These are phyloP conservation scores for Esox niger DNA, from an alignment of 2,113 vertebrate species.

Conservation along the genomic window DNA sequence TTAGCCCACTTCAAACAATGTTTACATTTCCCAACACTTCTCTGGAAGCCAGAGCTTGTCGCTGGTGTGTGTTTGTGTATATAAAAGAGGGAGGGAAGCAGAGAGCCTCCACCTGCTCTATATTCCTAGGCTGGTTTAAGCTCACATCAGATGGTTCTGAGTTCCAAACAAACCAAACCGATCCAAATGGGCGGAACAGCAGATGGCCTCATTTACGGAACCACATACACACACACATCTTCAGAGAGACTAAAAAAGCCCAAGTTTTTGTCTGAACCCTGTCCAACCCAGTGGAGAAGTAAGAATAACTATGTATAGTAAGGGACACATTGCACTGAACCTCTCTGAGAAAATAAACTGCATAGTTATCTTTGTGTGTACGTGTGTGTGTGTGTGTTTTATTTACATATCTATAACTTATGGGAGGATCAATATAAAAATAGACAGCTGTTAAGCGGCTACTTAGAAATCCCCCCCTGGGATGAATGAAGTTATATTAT, in stretches of 20 bases:
- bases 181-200: conserved; percentile 61
- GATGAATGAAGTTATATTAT: too few species aligned
- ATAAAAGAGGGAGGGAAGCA: too few species aligned
- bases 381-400: conserved; percentile 3
- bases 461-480: too few species aligned
- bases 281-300: conserved; percentile 40
- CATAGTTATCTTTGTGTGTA: neutral
- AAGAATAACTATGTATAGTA: conserved; percentile 60
- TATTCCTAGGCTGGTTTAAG: conserved; percentile 45
- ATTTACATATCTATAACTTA: too few species aligned
- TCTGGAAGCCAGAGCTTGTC: too few species aligned
- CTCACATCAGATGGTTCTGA: conserved; percentile 55
- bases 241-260: conserved; percentile 3
- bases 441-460: too few species aligned
- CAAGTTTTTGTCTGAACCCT: neutral
- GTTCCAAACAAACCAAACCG: conserved; percentile 48
- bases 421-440: too few species aligned
- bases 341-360: conserved; percentile 42
- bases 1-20: too few species aligned
- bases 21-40: too few species aligned
- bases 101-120: conserved; percentile 66
- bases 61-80: neutral
- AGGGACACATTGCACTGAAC: conserved; percentile 45
- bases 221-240: conserved; percentile 20
- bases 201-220: conserved; percentile 45